Percentiles rank a stretch among this genome's conserved stretches.
Evolutionary conservation across 1,140 invertebrate species (phyloP).

Genomic region (Hyles euphorbiae): DNA sequence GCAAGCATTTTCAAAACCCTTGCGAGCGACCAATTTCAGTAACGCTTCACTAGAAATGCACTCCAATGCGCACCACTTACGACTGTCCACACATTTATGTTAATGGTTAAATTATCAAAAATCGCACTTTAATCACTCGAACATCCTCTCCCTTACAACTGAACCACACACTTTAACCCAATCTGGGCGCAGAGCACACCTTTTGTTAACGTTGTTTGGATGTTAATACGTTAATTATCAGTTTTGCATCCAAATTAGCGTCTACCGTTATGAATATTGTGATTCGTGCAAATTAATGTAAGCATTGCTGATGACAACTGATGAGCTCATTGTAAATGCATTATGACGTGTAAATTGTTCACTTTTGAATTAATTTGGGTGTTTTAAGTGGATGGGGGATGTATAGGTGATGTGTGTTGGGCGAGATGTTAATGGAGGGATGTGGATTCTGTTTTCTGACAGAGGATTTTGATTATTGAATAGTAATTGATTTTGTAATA

Average conservation of each 20-base stretch:
- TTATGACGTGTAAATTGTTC: background rate
- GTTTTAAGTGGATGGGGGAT: too few species aligned
- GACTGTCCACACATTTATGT: too few species aligned
- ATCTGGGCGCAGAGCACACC: slow-evolving; percentile 34
- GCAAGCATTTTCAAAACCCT: too few species aligned
- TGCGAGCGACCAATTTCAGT: too few species aligned
- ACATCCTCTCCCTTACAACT: slow-evolving; percentile 7
- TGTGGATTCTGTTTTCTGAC: background rate
- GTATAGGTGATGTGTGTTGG: too few species aligned
- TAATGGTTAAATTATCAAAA: background rate
- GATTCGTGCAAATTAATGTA: slow-evolving; percentile 42
- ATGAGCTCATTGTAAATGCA: slow-evolving; percentile 16
- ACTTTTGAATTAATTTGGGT: background rate
- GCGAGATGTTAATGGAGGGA: too few species aligned
- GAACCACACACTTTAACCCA: slow-evolving; percentile 33
- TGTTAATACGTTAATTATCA: slow-evolving; percentile 68
- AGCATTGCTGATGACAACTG: slow-evolving; percentile 32
- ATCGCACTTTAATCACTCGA: slow-evolving; percentile 22
- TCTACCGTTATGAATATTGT: slow-evolving; percentile 56
- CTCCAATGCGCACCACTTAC: too few species aligned
- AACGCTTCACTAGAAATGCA: too few species aligned
- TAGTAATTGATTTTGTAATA: too few species aligned
- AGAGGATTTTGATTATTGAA: too few species aligned
- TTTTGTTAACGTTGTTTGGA: slow-evolving; percentile 66
- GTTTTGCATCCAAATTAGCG: slow-evolving; percentile 61